Conservation (phyloP, 1,140 invertebrate species). For the Idris sp. region DNA sequence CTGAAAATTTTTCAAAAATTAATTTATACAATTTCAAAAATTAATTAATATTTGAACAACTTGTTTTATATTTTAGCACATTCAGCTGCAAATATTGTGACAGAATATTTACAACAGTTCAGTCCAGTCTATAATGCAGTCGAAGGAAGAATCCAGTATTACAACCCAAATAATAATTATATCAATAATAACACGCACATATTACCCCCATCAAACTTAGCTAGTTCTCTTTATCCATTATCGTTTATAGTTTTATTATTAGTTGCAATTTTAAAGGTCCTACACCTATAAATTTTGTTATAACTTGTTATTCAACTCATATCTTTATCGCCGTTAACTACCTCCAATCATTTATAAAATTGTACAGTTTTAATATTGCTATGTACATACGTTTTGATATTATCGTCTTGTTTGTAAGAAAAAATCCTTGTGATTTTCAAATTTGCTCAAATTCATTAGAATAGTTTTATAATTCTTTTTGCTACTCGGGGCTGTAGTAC, state of each 20-base stretch:
- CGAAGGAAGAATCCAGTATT: slow-evolving; percentile 29
- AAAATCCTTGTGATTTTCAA: too few relatives aligned
- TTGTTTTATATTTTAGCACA: slow-evolving; percentile 16
- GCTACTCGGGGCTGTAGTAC: too few relatives aligned
- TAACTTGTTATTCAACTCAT: slow-evolving; percentile 13
- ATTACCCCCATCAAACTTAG: not conserved
- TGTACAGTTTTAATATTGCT: too few relatives aligned
- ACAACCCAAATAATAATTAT: not conserved
- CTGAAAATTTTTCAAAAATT: not conserved
- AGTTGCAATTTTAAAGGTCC: slow-evolving; percentile 2
- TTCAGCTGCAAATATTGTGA: slow-evolving; percentile 8
- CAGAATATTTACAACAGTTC: slow-evolving; percentile 19
- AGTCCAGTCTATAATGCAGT: slow-evolving; percentile 26
- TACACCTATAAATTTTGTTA: slow-evolving; percentile 4
- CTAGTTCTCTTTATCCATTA: too few relatives aligned
- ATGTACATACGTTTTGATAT: too few relatives aligned
- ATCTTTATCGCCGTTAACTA: slow-evolving; percentile 9
- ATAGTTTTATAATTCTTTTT: too few relatives aligned
- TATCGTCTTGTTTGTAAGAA: too few relatives aligned
- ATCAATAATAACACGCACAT: not conserved
- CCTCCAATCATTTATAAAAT: too few relatives aligned
- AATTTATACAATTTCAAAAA: not conserved
- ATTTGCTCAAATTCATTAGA: too few relatives aligned
- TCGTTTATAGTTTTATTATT: slow-evolving; percentile 13
- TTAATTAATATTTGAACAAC: too few relatives aligned